Base-by-base conservation (phyloP, 1,140 invertebrate genomes). In the Drosophila setifemur region DNA sequence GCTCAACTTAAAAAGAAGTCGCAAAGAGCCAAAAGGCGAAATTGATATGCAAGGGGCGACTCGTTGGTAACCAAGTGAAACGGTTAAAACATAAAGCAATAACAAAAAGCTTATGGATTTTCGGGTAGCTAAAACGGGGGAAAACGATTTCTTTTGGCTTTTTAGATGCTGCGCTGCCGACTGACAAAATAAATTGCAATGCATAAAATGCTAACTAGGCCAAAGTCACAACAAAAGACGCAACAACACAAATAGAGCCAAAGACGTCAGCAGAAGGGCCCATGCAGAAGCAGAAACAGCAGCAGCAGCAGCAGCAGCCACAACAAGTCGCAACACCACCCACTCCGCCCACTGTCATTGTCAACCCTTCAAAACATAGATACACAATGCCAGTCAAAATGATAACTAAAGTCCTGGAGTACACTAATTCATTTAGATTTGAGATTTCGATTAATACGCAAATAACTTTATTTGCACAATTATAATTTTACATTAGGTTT, bases 11-110 rank as follows among this genome's bases (percentile, higher is more conserved):
- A 55, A 54, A 64, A 61, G 29, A 50, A 53, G 53, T 49, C 57
- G 44, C 57, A 9, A 25, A 33, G 8, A 16, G 40, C 14, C 66
- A 69, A 28, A 44, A 45, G 44, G 54, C 70, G 42, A 68, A 77
- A 71, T 85, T 85, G 44, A 83, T 82, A 82, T 83, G 57, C 77
- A 78, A 66, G 70, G 58, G 63, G 63, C 68, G 79, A n/a, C n/a
- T 78, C 31, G 28, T 11, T 21, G 6, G 31, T 14, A 2, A 11
- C 7, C 12, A 25, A 37, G 48, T 33, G 69, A 73, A 64, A 54
- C 42, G n/a, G 33, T 29, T 71, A 25, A 11, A 12, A 11, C n/a
- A n/a, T n/a, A n/a, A n/a, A n/a, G n/a, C n/a, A 45, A 26, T n/a
- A 19, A 12, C 6, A 40, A 2, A 42, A 14, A 8, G 7, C 12